These are phyloP conservation scores for Otis tarda DNA, from an alignment of 2,113 vertebrate species.

Conservation along the genomic window DNA sequence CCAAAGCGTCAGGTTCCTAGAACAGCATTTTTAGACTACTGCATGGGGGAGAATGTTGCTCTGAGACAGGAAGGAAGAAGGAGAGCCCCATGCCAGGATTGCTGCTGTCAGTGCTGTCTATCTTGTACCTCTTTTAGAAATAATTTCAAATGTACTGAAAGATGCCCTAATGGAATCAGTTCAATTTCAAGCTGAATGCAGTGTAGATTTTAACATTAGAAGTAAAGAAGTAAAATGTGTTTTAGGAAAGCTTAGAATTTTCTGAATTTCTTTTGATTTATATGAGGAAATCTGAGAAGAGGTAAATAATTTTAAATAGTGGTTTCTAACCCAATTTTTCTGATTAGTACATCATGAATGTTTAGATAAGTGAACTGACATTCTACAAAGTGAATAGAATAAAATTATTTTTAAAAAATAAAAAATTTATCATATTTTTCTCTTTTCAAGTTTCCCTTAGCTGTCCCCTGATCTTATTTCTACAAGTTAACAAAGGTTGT, in stretches of 20 bases:
- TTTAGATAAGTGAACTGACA: not conserved
- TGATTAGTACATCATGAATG: not conserved
- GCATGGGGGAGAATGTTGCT: not conserved
- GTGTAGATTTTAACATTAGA: not conserved
- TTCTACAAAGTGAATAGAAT: not conserved
- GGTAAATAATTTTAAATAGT: not conserved
- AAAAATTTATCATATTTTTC: rapidly evolving
- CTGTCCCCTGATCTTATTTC: not conserved
- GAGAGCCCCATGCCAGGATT: not conserved
- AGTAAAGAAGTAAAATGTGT: not conserved
- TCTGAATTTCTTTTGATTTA: not conserved
- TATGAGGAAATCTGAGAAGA: not conserved
- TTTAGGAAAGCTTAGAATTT: not conserved
- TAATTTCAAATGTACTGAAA: not conserved
- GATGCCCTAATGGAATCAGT: not conserved
- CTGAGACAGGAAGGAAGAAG: not conserved
- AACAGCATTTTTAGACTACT: not conserved
- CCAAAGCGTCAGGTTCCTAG: not conserved
- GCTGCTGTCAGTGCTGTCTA: not conserved
- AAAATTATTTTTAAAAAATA: not conserved
- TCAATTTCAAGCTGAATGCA: not conserved
- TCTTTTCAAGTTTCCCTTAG: not conserved
- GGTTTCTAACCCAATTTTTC: not conserved
- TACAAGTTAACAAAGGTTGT: not conserved
- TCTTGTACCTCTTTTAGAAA: not conserved